Evolutionary conservation across 2,888 invertebrate species (phyloP), one percentile per base, ranked within the genome.

Genomic region (Drosophila tripunctata): DNA sequence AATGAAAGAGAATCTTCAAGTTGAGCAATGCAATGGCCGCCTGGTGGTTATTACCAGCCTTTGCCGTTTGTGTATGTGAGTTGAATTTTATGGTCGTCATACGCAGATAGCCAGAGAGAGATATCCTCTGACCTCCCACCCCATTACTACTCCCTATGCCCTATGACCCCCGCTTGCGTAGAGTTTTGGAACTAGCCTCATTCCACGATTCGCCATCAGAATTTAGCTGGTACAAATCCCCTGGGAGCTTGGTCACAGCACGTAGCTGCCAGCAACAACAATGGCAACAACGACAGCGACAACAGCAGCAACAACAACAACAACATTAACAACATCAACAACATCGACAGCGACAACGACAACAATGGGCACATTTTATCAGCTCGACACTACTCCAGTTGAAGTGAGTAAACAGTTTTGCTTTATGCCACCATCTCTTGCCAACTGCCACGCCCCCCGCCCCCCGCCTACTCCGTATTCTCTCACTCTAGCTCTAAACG

Each of bases 401-500:
- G 67, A 84, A 81, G 81, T 86, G 81, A 84, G 80, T 78, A 83
- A 87, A 81, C 80, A 86, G 84, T 86, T 80, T 80, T 77, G 83
- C 80, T 69, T 83, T 79, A 73, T 66, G 75, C 33, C 66, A 35
- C 50, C 67, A 66, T 71, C 70, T 54, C 55, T 60, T 6, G 35
- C 17, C 55, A 54, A 47, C 54, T 43, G 24, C 56, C 47, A 14
- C 27, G 30, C 4, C 8, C 40, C 14, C 15, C 27, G 6, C 7
- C 24, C 7, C 8, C 7, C 27, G 8, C 27, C 27, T 1, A 27
- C 27, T 10, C 27, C 27, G 10, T 3, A 19, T n/a, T 7, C 14
- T 7, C n/a, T 30, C 7, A 7, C 1, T 19, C 38, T 30, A 54
- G 8, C 45, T 48, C 47, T 54, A 68, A 72, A 43, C 70, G 71